phyloP scores from a whole-genome alignment of 2,113 vertebrate genomes.

The Xenopus laevis region DNA sequence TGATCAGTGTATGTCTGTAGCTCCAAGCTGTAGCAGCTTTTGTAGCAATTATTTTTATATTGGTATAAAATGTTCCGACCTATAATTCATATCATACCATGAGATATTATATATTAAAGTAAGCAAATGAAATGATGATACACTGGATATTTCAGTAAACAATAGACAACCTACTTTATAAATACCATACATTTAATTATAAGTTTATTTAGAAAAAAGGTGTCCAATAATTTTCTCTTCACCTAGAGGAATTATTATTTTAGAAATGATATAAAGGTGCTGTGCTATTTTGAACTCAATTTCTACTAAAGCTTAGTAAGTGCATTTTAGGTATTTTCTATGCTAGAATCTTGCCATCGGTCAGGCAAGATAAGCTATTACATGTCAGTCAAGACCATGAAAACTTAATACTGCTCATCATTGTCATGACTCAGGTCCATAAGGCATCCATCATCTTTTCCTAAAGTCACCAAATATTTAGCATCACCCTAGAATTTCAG shows the following conservation, averaged over 20 bases:
- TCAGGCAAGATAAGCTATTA: conserved; percentile 40
- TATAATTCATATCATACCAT: too few relatives aligned
- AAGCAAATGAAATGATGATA: too few relatives aligned
- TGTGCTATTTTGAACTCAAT: conserved; percentile 38
- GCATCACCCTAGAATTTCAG: conserved; percentile 25
- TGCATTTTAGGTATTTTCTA: conserved; percentile 25
- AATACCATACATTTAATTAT: too few relatives aligned
- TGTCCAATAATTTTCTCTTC: too few relatives aligned
- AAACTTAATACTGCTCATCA: conserved; percentile 36
- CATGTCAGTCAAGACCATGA: conserved; percentile 40
- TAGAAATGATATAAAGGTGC: conserved; percentile 16
- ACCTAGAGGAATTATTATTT: background rate
- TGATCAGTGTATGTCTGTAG: too few relatives aligned
- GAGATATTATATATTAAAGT: too few relatives aligned
- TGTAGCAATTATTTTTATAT: too few relatives aligned
- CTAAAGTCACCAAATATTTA: conserved; percentile 35
- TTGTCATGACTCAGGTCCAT: conserved; percentile 27
- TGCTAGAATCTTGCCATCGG: conserved; percentile 37
- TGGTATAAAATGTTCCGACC: too few relatives aligned
- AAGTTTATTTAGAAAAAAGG: too few relatives aligned
- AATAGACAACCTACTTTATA: too few relatives aligned
- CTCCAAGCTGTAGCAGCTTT: too few relatives aligned
- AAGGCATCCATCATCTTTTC: conserved; percentile 40
- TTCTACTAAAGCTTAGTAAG: conserved; percentile 36
- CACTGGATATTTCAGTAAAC: too few relatives aligned